A percentile compares a stretch with the other conserved stretches of the same genome.
These are phyloP conservation scores for Cotesia congregata DNA, from an alignment of 2,888 invertebrate species.

Conservation along the genomic window DNA sequence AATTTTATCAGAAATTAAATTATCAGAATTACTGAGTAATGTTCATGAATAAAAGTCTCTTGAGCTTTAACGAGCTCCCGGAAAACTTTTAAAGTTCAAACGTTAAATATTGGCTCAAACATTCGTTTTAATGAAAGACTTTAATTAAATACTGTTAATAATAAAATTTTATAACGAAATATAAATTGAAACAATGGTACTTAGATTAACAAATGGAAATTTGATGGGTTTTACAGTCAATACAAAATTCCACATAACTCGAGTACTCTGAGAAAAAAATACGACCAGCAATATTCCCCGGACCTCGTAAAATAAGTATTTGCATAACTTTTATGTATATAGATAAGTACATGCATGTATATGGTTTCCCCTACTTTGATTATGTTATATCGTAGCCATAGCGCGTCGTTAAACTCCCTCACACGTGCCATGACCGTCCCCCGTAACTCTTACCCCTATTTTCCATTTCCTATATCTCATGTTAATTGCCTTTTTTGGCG, in stretches of 20 bases:
- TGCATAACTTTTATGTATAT: constrained; percentile 48
- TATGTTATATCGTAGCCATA: constrained; percentile 16
- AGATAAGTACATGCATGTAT: constrained; percentile 17
- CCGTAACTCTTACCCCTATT: constrained; percentile 2
- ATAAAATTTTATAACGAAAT: neutral
- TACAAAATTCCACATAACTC: constrained; percentile 48
- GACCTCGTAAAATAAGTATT: constrained; percentile 47
- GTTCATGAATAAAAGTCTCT: neutral
- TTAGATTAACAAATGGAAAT: constrained; percentile 20
- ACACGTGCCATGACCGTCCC: constrained; percentile 14
- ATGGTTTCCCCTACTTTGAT: constrained; percentile 36
- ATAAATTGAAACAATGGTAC: neutral
- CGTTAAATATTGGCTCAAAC: neutral
- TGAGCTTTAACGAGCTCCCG: neutral
- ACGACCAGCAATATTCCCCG: constrained; percentile 46
- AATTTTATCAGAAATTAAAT: neutral
- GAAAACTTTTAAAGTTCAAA: neutral
- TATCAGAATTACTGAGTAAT: neutral
- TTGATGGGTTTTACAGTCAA: constrained; percentile 45
- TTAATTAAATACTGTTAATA: neutral
- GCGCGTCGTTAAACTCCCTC: constrained; percentile 29
- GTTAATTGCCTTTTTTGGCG: too few species aligned
- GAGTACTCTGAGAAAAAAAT: constrained; percentile 48
- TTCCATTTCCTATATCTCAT: constrained; percentile 13
- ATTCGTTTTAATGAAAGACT: neutral